A percentile compares a stretch with the other conserved stretches of the same genome.
Evolutionary conservation across 2,888 invertebrate species (phyloP).

Genomic region (Timema podura): DNA sequence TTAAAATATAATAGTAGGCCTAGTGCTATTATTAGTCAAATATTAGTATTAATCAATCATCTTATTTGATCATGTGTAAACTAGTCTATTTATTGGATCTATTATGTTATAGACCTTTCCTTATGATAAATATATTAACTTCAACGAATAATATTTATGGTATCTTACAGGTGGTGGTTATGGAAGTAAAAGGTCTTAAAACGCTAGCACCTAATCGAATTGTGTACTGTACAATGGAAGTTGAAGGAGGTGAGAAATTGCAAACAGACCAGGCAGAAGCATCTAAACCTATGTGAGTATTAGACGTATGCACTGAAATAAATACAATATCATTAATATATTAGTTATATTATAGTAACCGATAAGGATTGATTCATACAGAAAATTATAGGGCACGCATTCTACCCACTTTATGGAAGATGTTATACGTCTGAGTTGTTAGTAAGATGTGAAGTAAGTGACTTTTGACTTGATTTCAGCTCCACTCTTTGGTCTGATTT

Average conservation of each 20-base stretch:
- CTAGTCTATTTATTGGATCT: no score
- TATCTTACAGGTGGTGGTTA: conserved; percentile 82
- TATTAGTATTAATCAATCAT: no score
- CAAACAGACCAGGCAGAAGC: conserved; percentile 99
- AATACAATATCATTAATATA: background rate
- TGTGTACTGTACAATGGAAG: conserved; percentile 99
- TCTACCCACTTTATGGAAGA: no score
- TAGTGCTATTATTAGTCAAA: no score
- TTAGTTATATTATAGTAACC: background rate
- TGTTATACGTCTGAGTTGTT: no score
- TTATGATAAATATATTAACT: background rate
- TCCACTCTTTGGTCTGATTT: no score
- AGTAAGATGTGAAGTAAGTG: no score
- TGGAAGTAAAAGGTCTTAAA: conserved; percentile 98
- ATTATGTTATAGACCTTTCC: background rate
- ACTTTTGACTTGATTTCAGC: no score
- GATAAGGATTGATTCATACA: background rate
- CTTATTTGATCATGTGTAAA: no score
- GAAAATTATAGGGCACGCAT: background rate
- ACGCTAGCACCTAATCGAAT: conserved; percentile 95
- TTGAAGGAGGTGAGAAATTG: conserved; percentile 97
- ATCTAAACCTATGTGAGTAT: conserved; percentile 87
- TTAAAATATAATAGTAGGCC: no score
- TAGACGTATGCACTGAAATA: background rate
- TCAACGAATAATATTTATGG: conserved; percentile 10